Base-by-base conservation (phyloP, 2,113 vertebrate species). In the Aspiorhynchus laticeps region DNA sequence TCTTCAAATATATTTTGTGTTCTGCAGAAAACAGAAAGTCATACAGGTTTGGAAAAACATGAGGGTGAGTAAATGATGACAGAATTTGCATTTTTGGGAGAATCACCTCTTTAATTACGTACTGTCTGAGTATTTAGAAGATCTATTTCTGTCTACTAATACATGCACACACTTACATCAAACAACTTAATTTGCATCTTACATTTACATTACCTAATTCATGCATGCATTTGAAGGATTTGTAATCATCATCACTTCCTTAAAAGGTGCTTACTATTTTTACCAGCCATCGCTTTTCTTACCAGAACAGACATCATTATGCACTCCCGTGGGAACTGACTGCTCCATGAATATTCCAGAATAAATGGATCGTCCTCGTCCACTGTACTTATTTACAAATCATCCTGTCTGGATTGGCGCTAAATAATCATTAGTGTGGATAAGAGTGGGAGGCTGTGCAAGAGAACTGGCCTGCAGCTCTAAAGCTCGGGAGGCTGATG, bases 121-220 rank as follows among this genome's bases (percentile, higher is more conserved):
- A 12, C 21, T 74, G 36, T 73, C 69, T 73, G 12, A 76, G 38
- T 26, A 51, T 84, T 82, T 76, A 10, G 67, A 67, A 73, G 28
- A 76, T 77, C 53, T 84, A 88, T 85, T 88, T 36, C 78, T 69
- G 41, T 77, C 59, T 88, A 83, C 74, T 53, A 19, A 53, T 56
- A 80, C 65, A 61, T 2, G 10, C 59, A 51, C 56, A 15, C 41
- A 77, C 43, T 28, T 17, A 78, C 86, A 77, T 78, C 80, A 83
- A 84, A 83, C 56, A 56, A 38, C n/a, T 56, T 76, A 41, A 83
- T 87, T 87, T 63, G 79, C 86, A 87, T 82, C 38, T 59, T 63
- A 33, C 51, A 79, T 78, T 86, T 85, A 80, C 31, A 80, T 86
- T 63, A 48, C 28, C 31, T 87, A 48, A 76, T 75, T 71, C 56